Evolutionary conservation across 2,797 vertebrate genomes (phyloP).

Genomic region (Hydrolagus colliei): DNA sequence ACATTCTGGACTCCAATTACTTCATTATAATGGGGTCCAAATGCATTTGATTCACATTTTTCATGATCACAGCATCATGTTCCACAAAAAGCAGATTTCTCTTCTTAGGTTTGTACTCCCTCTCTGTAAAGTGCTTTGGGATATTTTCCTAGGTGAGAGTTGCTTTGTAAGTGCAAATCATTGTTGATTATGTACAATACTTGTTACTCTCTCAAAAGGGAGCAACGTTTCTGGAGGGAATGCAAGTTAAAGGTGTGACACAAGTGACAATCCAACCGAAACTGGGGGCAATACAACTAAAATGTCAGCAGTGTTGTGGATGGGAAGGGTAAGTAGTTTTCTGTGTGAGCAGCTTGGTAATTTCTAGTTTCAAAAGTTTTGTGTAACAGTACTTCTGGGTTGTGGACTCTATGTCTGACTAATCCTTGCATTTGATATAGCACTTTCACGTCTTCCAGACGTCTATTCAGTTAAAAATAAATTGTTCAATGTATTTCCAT

Average conservation of each 20-base stretch:
- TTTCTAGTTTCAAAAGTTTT: neutral
- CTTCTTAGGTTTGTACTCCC: too few species aligned
- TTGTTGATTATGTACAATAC: neutral
- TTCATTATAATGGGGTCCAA: too few species aligned
- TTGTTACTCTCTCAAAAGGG: conserved; percentile 55
- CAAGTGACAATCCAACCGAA: conserved; percentile 86
- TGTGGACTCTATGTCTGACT: neutral
- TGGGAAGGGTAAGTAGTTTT: conserved; percentile 79
- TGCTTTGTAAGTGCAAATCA: too few species aligned
- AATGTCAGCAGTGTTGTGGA: conserved; percentile 85
- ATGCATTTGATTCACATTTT: too few species aligned
- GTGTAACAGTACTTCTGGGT: neutral
- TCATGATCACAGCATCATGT: too few species aligned
- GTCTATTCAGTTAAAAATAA: too few species aligned
- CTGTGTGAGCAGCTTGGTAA: conserved; percentile 22
- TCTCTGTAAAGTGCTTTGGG: too few species aligned
- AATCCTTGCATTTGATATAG: neutral
- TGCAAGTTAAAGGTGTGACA: conserved; percentile 79
- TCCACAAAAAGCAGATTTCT: too few species aligned
- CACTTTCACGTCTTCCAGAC: too few species aligned
- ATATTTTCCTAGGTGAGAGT: too few species aligned
- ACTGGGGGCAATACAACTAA: conserved; percentile 78
- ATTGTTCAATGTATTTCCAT: neutral
- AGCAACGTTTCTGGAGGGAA: conserved; percentile 88
- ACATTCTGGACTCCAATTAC: too few species aligned